phyloP scores from a whole-genome alignment of 2,888 invertebrate species.

The Coelogynopora nodosa region DNA sequence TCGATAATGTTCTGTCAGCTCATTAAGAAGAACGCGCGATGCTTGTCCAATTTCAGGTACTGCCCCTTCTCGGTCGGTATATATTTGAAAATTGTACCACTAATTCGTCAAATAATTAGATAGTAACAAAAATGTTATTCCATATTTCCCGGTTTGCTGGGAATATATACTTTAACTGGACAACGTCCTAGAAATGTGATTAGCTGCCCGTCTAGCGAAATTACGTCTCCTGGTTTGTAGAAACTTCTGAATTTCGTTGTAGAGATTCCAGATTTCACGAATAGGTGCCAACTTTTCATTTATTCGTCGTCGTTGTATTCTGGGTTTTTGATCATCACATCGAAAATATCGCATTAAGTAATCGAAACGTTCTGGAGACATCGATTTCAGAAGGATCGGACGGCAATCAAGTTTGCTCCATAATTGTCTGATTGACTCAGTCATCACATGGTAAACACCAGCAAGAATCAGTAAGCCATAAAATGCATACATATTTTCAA shows the following conservation, averaged over 20 bases:
- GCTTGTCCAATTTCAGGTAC: constrained; percentile 25
- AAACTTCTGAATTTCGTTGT: neutral
- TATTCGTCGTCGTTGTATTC: neutral
- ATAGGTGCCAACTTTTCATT: constrained; percentile 5
- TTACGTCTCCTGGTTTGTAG: neutral
- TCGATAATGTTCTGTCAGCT: neutral
- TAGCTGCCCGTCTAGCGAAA: neutral
- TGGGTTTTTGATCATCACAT: neutral
- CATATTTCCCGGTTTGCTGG: constrained; percentile 4
- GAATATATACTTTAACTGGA: constrained; percentile 12
- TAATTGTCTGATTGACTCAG: neutral
- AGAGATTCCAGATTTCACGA: neutral
- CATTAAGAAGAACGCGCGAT: neutral
- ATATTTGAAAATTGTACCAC: neutral
- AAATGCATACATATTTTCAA: neutral
- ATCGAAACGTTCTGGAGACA: constrained; percentile 12
- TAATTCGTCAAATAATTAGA: constrained; percentile 19
- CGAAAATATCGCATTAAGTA: neutral
- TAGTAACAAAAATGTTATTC: neutral
- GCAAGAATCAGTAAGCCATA: constrained; percentile 29
- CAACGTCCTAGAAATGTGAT: neutral
- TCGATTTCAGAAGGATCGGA: neutral
- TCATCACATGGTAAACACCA: neutral
- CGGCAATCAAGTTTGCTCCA: constrained; percentile 22
- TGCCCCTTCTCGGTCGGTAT: neutral